A percentile compares a stretch with the other conserved stretches of the same genome.
phyloP scores from a whole-genome alignment of 2,113 vertebrate genomes.

The Notiomystis cincta region DNA sequence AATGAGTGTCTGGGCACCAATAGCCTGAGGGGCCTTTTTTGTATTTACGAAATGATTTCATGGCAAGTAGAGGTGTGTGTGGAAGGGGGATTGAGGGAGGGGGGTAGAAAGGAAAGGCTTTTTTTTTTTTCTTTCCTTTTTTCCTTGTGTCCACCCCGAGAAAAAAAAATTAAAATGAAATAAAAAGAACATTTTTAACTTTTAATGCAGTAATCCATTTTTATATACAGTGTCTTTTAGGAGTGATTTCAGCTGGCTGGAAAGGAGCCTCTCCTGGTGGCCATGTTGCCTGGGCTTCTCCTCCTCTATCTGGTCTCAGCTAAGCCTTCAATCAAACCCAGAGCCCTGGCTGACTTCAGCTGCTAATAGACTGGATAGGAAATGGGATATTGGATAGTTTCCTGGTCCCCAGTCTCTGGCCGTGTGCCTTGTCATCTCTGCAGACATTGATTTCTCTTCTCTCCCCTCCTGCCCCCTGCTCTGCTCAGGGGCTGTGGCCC shows the following conservation, averaged over 20 bases:
- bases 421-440: constrained; percentile 80
- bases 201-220: constrained; percentile 79
- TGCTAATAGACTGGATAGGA: constrained; percentile 83
- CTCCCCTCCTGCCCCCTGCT: constrained; percentile 14
- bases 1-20: constrained; percentile 89
- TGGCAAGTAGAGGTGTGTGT: constrained; percentile 71
- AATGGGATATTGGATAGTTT: constrained; percentile 82
- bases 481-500: constrained; percentile 30
- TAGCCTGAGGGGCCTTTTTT: constrained; percentile 90
- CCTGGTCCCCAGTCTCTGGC: constrained; percentile 75
- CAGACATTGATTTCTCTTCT: constrained; percentile 78
- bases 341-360: constrained; percentile 79
- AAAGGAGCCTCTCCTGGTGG: constrained; percentile 67
- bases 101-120: neutral
- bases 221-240: constrained; percentile 52
- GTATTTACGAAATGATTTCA: constrained; percentile 91
- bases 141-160: neutral
- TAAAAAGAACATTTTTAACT: constrained; percentile 64
- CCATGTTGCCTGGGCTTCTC: constrained; percentile 69
- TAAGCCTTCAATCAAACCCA: constrained; percentile 72
- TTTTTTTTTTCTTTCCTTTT: neutral
- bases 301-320: constrained; percentile 74
- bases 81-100: neutral
- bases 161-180: neutral
- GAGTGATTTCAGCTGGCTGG: constrained; percentile 67